These are phyloP conservation scores for Dendroctonus ponderosae DNA, from an alignment of 1,140 invertebrate species.

Conservation along the genomic window DNA sequence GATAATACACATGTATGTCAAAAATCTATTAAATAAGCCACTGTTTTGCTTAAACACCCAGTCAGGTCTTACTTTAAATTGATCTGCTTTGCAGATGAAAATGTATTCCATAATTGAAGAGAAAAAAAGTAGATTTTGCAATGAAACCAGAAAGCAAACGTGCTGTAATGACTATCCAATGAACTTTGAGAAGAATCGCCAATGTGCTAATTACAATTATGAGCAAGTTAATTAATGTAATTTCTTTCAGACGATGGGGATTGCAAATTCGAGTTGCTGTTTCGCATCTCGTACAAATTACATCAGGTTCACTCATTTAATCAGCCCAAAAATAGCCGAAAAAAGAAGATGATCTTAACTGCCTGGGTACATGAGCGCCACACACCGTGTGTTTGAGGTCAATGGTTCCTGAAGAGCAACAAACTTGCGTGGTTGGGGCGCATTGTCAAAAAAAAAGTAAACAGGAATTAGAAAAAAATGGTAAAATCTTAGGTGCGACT, in stretches of 20 bases:
- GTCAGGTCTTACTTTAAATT: too few species aligned
- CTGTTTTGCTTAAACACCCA: too few species aligned
- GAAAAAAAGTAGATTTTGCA: too few species aligned
- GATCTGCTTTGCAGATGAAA: too few species aligned
- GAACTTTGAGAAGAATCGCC: too few species aligned
- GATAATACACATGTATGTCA: too few species aligned
- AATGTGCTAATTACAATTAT: background rate
- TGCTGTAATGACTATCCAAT: too few species aligned
- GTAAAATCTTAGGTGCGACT: conserved; percentile 7
- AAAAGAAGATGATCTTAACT: conserved; percentile 14
- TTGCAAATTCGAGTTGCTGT: conserved; percentile 3
- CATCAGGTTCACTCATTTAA: conserved; percentile 24
- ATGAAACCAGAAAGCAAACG: too few species aligned
- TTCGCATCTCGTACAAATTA: conserved; percentile 17
- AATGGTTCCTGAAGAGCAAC: conserved; percentile 26
- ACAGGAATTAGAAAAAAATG: conserved; percentile 14
- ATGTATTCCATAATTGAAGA: too few species aligned
- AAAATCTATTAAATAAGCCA: too few species aligned
- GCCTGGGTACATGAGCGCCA: conserved; percentile 20
- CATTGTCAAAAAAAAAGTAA: conserved; percentile 23
- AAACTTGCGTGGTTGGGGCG: conserved; percentile 20
- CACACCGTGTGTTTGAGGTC: conserved; percentile 26
- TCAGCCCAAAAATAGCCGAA: conserved; percentile 31
- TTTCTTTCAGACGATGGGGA: background rate
- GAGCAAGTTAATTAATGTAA: background rate